Percentiles rank a stretch among this genome's conserved stretches.
phyloP scores from a whole-genome alignment of 2,113 vertebrate species.

The Elephantulus edwardii region DNA sequence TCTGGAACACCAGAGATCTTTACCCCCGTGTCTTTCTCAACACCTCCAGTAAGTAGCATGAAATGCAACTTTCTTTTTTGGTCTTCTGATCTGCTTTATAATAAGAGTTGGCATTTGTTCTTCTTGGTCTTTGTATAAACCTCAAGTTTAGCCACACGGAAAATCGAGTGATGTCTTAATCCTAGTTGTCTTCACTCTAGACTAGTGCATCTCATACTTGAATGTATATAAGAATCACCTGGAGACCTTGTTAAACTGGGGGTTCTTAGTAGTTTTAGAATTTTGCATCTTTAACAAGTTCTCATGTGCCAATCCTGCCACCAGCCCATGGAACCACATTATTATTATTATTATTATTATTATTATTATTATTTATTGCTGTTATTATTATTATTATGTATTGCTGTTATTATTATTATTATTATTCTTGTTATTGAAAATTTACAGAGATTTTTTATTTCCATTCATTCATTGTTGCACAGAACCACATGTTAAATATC shows the following conservation, averaged over 20 bases:
- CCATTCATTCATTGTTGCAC: no score
- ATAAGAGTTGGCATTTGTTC: not conserved
- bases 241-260: not conserved
- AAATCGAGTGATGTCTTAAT: not conserved
- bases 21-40: not conserved
- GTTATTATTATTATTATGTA: no score
- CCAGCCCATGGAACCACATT: rapidly evolving
- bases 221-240: not conserved
- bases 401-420: no score
- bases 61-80: not conserved
- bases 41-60: constrained; percentile 63
- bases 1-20: rapidly evolving
- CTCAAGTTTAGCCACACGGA: not conserved
- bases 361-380: no score
- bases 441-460: no score
- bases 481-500: not conserved
- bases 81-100: not conserved
- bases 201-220: not conserved
- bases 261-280: not conserved
- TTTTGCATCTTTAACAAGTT: not conserved
- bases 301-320: not conserved
- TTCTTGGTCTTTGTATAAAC: not conserved
- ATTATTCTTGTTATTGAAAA: no score
- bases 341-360: no score
- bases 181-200: not conserved